A percentile compares a stretch with the other conserved stretches of the same genome.
These are phyloP conservation scores for Colletes latitarsis DNA, from an alignment of 1,140 invertebrate species.

Conservation along the genomic window DNA sequence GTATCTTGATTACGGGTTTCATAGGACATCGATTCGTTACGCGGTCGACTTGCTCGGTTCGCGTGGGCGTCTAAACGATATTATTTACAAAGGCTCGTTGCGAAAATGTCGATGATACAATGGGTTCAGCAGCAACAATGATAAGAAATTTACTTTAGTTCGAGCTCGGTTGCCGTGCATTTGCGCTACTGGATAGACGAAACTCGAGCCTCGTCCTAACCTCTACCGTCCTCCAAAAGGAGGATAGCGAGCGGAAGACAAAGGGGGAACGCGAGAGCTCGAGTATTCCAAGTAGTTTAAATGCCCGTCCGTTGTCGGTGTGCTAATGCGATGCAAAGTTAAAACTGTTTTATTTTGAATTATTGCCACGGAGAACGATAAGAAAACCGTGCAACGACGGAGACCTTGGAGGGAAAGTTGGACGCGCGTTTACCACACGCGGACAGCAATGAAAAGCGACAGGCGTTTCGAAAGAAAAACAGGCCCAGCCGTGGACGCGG, in stretches of 20 bases:
- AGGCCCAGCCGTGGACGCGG: neutral
- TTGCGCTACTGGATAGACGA: too few species aligned
- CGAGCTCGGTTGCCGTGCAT: too few species aligned
- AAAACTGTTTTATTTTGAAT: too few species aligned
- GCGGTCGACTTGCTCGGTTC: neutral
- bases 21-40: slow-evolving; percentile 30
- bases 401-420: slow-evolving; percentile 1
- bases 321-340: too few species aligned
- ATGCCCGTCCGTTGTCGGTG: too few species aligned
- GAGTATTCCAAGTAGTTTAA: too few species aligned
- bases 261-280: too few species aligned
- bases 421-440: neutral
- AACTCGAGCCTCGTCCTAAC: too few species aligned
- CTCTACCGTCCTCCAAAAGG: too few species aligned
- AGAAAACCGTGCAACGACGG: too few species aligned
- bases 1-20: neutral
- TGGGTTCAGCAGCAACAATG: neutral
- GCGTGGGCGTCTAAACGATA: slow-evolving; percentile 3
- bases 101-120: neutral
- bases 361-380: neutral
- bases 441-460: neutral
- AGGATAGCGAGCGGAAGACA: too few species aligned
- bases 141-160: too few species aligned
- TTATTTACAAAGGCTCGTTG: neutral
- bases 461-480: neutral